Evolutionary conservation across 53 echinoderm and acorn worm genomes (phyloP), one percentile per base, ranked within the genome.

Genomic region (Zoroaster sp.): DNA sequence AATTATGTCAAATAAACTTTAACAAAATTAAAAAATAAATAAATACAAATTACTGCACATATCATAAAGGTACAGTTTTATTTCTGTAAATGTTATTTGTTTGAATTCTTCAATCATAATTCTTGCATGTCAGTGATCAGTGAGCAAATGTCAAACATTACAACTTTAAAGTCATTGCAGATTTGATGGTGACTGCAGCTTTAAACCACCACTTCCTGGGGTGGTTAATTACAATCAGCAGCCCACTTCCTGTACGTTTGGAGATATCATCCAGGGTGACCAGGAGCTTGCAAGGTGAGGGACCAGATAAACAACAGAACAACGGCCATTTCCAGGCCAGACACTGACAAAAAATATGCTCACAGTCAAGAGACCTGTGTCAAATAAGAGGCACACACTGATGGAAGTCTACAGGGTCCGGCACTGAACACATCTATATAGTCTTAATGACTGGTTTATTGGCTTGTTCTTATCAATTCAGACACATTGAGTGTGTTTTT

Each of bases 201-300:
- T 82, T 82, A 82, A 80, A n/a, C 33, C 66, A 44, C 21, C 6
- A 67, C 69, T 82, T 82, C 82, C 82, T 68, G 67, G 18, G 36
- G 41, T 37, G 68, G 41, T 66, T 30, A 66, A 43, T 41, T 40
- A 18, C 68, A 66, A 82, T 68, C 44, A 82, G 17, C 41, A 38
- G 23, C 82, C 40, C n/a, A 38, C 82, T 82, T 82, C 82, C 82
- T 82, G 82, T 11, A 82, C 42, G 63, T 43, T 28, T 33, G 67
- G 66, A 67, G 18, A 23, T 18, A 38, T 36, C 23, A 35, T 47
- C 28, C 82, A 82, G 66, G 82, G 82, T 68, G 82, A 82, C n/a
- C n/a, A 68, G 82, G 82, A 25, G 66, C 59, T 12, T 32, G 40
- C 68, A 68, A 82, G 68, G 82, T 80, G 80, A 63, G 66, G 42